Conservation (phyloP, 2,888 invertebrate genomes). For the Ferdinandea cuprea region DNA sequence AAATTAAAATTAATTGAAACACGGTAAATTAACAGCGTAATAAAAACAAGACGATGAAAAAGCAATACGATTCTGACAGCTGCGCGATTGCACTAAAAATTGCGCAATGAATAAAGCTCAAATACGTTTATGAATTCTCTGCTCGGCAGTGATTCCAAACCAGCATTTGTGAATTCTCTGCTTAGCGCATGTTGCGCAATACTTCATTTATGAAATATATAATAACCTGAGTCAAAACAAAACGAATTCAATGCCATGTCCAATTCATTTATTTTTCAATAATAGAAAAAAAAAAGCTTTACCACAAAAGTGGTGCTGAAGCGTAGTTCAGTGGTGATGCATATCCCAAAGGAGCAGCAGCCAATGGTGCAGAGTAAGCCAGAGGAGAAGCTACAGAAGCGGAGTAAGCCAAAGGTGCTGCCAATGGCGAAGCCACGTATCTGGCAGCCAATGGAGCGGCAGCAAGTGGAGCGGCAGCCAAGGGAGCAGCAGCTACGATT, state of each 20-base stretch:
- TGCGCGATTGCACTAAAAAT: no score
- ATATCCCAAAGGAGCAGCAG: slow-evolving; percentile 52
- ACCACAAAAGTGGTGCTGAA: slow-evolving; percentile 38
- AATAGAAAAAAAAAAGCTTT: not conserved
- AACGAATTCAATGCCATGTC: not conserved
- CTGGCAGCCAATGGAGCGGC: slow-evolving; percentile 16
- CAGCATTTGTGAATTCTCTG: no score
- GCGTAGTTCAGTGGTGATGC: slow-evolving; percentile 33
- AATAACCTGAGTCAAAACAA: not conserved
- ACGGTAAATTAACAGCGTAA: no score
- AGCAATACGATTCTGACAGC: no score
- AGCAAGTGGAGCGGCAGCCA: not conserved
- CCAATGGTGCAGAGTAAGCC: slow-evolving; percentile 43
- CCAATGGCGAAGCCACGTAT: slow-evolving; percentile 4
- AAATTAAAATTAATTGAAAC: no score
- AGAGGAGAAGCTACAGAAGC: slow-evolving; percentile 81
- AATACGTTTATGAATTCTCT: no score
- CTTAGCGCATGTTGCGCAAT: no score
- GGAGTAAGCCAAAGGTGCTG: slow-evolving; percentile 13
- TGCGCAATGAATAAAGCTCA: no score
- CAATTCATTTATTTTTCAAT: not conserved
- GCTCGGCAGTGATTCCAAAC: no score
- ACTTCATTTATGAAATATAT: no score
- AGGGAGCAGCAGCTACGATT: slow-evolving; percentile 77
- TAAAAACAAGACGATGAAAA: no score